These are phyloP conservation scores for Salpingus planirostris DNA, from an alignment of 2,888 invertebrate species.

Conservation along the genomic window DNA sequence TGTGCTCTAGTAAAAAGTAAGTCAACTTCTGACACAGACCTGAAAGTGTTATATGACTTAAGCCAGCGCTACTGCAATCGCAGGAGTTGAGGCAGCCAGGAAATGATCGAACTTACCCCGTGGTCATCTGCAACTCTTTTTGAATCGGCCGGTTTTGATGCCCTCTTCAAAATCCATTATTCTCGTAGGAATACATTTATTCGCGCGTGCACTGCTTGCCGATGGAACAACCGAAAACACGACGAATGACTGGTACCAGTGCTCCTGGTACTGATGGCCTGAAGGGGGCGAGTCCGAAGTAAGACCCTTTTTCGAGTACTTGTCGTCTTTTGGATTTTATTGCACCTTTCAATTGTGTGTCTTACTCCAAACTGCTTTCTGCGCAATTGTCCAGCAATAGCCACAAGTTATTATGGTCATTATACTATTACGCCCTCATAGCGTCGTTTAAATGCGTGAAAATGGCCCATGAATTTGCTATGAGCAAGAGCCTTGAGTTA, in stretches of 20 bases:
- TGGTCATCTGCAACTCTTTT: conserved; percentile 39
- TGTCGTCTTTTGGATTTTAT: conserved; percentile 15
- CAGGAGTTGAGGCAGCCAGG: not conserved
- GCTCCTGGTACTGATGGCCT: conserved; percentile 1
- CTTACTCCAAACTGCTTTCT: conserved; percentile 40
- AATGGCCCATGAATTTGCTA: conserved; percentile 40
- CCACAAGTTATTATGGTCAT: conserved; percentile 41
- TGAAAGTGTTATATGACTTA: too few species aligned
- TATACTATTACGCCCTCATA: conserved; percentile 44
- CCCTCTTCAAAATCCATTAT: conserved; percentile 30
- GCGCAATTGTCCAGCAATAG: conserved; percentile 42
- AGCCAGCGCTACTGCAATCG: conserved; percentile 6
- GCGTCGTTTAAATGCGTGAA: conserved; percentile 39
- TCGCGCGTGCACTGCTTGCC: conserved; percentile 5
- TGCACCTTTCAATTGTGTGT: conserved; percentile 34
- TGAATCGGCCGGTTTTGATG: conserved; percentile 26
- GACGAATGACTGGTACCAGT: not conserved
- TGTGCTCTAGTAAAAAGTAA: conserved; percentile 27
- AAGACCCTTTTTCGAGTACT: conserved; percentile 8
- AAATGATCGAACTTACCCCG: conserved; percentile 28
- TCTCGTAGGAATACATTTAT: conserved; percentile 32
- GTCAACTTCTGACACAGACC: conserved; percentile 20
- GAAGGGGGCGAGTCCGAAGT: conserved; percentile 10
- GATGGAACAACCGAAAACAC: not conserved
- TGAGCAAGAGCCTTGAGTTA: conserved; percentile 35